Percentiles rank a stretch among this genome's conserved stretches.
Evolutionary conservation across 2,113 vertebrate species (phyloP).

Genomic region (Silurus meridionalis): DNA sequence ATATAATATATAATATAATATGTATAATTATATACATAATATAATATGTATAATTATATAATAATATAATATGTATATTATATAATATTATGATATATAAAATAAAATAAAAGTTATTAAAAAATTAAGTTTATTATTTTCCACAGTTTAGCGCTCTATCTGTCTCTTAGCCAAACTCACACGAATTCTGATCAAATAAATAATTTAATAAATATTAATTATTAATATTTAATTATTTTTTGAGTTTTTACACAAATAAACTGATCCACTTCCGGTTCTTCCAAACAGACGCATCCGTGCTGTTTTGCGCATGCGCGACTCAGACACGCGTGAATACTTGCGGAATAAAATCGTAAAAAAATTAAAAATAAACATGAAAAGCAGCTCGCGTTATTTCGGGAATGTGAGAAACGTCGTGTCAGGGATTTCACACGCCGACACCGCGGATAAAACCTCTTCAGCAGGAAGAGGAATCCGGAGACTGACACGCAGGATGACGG

Average conservation of each 20-base stretch:
- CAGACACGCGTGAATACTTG: background rate
- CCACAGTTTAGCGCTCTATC: background rate
- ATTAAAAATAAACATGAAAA: background rate
- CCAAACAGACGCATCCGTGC: background rate
- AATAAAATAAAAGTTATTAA: no score
- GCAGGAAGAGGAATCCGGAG: conserved; percentile 16
- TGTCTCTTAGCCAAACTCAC: accelerated
- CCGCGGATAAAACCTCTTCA: background rate
- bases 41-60: no score
- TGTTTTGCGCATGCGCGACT: background rate
- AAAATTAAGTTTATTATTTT: background rate
- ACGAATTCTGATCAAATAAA: no score
- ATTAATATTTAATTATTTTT: background rate
- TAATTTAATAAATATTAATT: background rate
- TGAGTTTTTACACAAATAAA: background rate
- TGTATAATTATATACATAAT: no score
- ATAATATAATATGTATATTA: no score
- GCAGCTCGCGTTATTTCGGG: conserved; percentile 45
- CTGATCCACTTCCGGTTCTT: background rate
- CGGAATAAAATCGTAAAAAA: background rate
- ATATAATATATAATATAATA: no score
- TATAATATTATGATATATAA: no score
- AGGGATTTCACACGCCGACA: background rate
- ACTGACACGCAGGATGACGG: conserved; percentile 50
- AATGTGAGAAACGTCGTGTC: background rate